A percentile compares a stretch with the other conserved stretches of the same genome.
Conservation (phyloP, 2,888 invertebrate species). For the Dicranocentrus wangi region DNA sequence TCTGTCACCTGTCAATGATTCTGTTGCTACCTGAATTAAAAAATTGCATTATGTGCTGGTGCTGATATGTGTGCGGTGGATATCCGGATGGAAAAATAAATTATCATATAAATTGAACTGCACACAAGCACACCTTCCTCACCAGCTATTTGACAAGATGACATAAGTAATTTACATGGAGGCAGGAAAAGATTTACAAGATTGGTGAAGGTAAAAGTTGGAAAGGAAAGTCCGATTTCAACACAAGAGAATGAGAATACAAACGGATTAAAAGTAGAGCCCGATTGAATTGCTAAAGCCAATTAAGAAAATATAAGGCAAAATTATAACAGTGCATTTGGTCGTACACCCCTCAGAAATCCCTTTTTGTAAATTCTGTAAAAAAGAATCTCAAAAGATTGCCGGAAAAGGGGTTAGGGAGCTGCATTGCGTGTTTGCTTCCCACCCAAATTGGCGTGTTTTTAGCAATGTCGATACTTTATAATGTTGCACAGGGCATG, state of each 20-base stretch:
- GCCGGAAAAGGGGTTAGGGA: no score
- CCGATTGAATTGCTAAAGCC: no score
- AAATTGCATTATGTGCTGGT: constrained; percentile 23
- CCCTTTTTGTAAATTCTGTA: no score
- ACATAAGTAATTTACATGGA: constrained; percentile 56
- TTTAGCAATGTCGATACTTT: background rate
- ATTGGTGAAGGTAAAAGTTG: no score
- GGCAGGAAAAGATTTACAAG: background rate
- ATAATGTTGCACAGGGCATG: background rate
- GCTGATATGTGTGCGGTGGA: background rate
- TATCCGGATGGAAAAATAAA: constrained; percentile 45
- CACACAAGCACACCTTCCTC: constrained; percentile 31
- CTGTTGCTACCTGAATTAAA: constrained; percentile 65
- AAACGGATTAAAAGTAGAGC: no score
- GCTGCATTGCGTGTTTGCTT: background rate
- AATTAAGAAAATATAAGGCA: no score
- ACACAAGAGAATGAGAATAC: no score
- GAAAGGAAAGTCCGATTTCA: no score
- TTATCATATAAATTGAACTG: constrained; percentile 61
- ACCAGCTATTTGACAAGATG: constrained; percentile 51
- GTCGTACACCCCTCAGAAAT: no score
- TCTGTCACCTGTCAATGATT: constrained; percentile 69
- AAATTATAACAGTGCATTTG: no score
- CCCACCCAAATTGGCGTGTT: background rate
- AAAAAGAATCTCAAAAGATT: no score